Conservation (phyloP, 2,888 invertebrate species). For the Standfussiana lucernea region DNA sequence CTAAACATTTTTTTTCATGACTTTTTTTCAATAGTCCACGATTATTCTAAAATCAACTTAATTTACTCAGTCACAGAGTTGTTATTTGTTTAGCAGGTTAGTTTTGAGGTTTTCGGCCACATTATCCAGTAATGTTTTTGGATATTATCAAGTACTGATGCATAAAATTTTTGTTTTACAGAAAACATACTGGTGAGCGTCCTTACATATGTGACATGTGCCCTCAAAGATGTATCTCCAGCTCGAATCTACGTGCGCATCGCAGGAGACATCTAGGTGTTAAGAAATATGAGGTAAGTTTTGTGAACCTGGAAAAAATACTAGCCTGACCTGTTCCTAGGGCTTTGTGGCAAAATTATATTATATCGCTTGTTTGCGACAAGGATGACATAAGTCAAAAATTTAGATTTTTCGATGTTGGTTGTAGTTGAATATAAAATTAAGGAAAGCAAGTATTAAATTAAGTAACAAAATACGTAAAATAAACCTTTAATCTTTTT, state of each 20-base stretch:
- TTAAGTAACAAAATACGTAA: no score
- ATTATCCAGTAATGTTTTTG: not conserved
- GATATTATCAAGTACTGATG: not conserved
- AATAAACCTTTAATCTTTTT: no score
- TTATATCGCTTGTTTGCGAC: no score
- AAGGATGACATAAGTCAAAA: no score
- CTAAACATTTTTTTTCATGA: no score
- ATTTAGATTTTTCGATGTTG: no score
- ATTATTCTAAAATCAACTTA: not conserved
- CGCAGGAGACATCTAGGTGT: conserved; percentile 79
- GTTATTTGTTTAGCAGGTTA: no score
- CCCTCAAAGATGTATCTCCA: conserved; percentile 83
- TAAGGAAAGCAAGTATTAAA: no score
- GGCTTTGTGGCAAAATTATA: not conserved
- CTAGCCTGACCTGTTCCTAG: not conserved
- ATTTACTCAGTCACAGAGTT: not conserved
- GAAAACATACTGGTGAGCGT: conserved; percentile 86
- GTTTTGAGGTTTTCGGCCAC: not conserved
- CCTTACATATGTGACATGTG: conserved; percentile 84
- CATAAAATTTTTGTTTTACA: conserved; percentile 51
- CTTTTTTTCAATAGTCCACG: not conserved
- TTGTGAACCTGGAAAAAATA: not conserved
- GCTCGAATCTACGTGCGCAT: conserved; percentile 85
- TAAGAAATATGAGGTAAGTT: conserved; percentile 79
- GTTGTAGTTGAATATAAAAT: no score